These are phyloP conservation scores for Ceryle rudis DNA, from an alignment of 2,797 vertebrate genomes.

Conservation along the genomic window DNA sequence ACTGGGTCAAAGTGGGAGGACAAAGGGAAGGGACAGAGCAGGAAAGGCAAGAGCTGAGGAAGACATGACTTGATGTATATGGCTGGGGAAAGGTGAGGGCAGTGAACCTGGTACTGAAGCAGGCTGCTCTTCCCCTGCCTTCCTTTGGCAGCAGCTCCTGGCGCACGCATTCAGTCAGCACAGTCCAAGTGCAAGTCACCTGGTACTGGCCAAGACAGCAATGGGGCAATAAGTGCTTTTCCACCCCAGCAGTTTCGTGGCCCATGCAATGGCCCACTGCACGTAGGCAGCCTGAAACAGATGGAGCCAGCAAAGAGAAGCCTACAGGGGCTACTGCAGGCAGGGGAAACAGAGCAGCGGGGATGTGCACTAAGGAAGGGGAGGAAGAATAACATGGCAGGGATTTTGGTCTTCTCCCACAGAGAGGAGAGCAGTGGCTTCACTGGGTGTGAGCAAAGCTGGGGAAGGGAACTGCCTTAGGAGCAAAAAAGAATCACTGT, in stretches of 20 bases:
- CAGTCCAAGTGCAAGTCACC: background rate
- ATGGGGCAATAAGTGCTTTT: background rate
- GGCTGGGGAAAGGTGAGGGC: background rate
- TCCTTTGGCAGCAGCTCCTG: background rate
- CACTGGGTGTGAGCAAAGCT: background rate
- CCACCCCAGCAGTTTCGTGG: background rate
- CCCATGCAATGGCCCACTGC: background rate
- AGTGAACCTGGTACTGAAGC: background rate
- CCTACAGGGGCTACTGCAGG: background rate
- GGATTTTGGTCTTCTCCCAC: background rate
- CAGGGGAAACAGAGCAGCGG: background rate
- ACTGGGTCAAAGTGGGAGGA: background rate
- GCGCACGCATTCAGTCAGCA: rapidly evolving
- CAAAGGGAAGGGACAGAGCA: background rate
- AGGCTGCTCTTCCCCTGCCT: background rate
- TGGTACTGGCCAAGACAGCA: background rate
- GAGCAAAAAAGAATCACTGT: background rate
- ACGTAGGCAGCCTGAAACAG: background rate
- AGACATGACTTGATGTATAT: rapidly evolving
- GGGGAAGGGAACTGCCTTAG: background rate
- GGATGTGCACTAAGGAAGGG: background rate
- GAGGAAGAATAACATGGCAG: background rate
- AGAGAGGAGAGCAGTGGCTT: background rate
- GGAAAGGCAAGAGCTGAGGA: background rate
- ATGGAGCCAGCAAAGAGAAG: background rate